Percentiles rank a stretch among this genome's conserved stretches.
phyloP scores from a whole-genome alignment of 2,797 vertebrate species.

The Clarias platycephalus region DNA sequence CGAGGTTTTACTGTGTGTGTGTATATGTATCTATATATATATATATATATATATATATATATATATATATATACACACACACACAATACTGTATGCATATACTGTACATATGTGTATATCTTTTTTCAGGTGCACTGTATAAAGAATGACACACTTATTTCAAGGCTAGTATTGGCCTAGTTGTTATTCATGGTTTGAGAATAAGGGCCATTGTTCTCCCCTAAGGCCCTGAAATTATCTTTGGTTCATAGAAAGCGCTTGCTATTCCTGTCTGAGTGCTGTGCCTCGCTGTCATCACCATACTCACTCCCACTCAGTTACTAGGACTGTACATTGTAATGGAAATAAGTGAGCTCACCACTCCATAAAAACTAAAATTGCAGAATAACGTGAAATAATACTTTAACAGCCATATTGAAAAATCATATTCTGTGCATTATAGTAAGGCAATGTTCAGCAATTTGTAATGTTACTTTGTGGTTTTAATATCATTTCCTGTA shows the following conservation, averaged over 20 bases:
- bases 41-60: no score
- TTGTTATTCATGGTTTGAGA: conserved; percentile 47
- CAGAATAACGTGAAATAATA: not conserved
- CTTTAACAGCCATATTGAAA: not conserved
- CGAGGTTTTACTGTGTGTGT: no score
- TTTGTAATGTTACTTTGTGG: not conserved
- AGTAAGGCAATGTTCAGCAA: not conserved
- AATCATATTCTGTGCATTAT: not conserved
- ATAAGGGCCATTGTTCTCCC: conserved; percentile 46
- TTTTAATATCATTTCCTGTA: not conserved
- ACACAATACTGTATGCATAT: no score
- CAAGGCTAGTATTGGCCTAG: conserved; percentile 44
- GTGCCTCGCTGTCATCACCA: not conserved
- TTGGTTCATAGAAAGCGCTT: conserved; percentile 35
- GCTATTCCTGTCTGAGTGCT: conserved; percentile 24
- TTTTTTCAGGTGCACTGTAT: conserved; percentile 15
- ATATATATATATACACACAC: no score
- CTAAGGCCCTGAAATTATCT: conserved; percentile 34
- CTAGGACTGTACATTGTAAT: conserved; percentile 21
- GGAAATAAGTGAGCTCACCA: conserved; percentile 11
- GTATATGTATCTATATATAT: no score
- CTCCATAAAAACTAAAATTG: conserved; percentile 13
- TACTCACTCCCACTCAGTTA: not conserved
- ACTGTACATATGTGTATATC: not conserved
- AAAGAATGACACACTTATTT: conserved; percentile 42